phyloP scores from a whole-genome alignment of 2,113 vertebrate genomes.

The Oryzias javanicus region DNA sequence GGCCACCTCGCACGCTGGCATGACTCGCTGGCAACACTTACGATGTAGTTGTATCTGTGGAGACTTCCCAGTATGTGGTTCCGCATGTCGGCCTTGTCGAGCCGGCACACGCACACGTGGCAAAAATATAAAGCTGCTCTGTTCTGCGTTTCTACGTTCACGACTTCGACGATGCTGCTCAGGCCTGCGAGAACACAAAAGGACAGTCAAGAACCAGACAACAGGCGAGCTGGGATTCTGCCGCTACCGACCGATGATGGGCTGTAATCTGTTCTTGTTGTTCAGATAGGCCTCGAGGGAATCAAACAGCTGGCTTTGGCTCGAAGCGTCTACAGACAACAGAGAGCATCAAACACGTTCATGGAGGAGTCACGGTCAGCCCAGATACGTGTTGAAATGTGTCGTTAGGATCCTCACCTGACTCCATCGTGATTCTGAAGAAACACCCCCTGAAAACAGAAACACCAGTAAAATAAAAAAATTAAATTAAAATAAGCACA shows the following conservation, averaged over 20 bases:
- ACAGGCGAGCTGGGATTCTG: not conserved
- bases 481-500: too few species aligned
- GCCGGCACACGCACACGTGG: slow-evolving; percentile 60
- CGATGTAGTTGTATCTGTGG: slow-evolving; percentile 73
- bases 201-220: not conserved
- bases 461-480: not conserved
- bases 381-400: not conserved
- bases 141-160: slow-evolving; percentile 23
- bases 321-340: slow-evolving; percentile 25
- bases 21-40: slow-evolving; percentile 29
- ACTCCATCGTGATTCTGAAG: slow-evolving; percentile 45
- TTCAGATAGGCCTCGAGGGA: slow-evolving; percentile 63
- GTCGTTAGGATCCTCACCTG: slow-evolving; percentile 12
- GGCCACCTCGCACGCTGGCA: not conserved
- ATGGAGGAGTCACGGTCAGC: not conserved
- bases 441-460: slow-evolving; percentile 31
- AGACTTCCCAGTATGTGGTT: slow-evolving; percentile 73
- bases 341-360: not conserved
- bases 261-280: slow-evolving; percentile 63
- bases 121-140: slow-evolving; percentile 57
- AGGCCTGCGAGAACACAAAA: slow-evolving; percentile 54
- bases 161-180: slow-evolving; percentile 61
- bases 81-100: slow-evolving; percentile 58
- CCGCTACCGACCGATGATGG: slow-evolving; percentile 66
- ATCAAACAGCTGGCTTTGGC: slow-evolving; percentile 52